Conservation (phyloP, 2,888 invertebrate species). For the Atherix ibis region DNA sequence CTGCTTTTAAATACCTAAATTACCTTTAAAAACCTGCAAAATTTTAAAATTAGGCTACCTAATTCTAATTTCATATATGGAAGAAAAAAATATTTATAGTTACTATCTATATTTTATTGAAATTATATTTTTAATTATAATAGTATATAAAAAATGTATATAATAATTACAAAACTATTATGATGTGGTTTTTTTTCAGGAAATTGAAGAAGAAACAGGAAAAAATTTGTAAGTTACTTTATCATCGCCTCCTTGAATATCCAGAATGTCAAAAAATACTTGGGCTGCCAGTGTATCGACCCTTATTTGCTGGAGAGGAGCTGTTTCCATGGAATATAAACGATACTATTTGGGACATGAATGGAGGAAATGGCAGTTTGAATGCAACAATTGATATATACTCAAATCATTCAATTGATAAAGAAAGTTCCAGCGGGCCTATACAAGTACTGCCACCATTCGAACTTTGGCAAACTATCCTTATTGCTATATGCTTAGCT, state of each 20-base stretch:
- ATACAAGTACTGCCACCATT: constrained; percentile 65
- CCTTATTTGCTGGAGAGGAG: constrained; percentile 32
- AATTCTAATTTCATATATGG: too few relatives aligned
- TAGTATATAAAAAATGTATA: too few relatives aligned
- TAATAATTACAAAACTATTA: too few relatives aligned
- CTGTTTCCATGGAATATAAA: constrained; percentile 23
- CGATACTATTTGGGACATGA: constrained; percentile 23
- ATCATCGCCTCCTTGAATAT: constrained; percentile 41
- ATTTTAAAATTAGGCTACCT: too few relatives aligned
- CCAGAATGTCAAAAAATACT: constrained; percentile 45
- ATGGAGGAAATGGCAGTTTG: constrained; percentile 19
- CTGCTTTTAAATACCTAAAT: too few relatives aligned
- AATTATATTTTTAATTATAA: too few relatives aligned
- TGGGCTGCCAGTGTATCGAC: constrained; percentile 31
- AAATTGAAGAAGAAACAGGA: constrained; percentile 60
- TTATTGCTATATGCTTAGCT: constrained; percentile 74
- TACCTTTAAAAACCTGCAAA: too few relatives aligned
- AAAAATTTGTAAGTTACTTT: constrained; percentile 50
- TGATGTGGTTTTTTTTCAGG: constrained; percentile 38
- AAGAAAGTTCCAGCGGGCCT: constrained; percentile 16
- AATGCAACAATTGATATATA: constrained; percentile 16
- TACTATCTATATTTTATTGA: too few relatives aligned
- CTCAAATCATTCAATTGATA: constrained; percentile 10
- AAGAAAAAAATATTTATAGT: too few relatives aligned
- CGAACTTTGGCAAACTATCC: constrained; percentile 74